Percentiles rank a stretch among this genome's conserved stretches.
Evolutionary conservation across 2,113 vertebrate species (phyloP).

Genomic region (Symphodus melops): DNA sequence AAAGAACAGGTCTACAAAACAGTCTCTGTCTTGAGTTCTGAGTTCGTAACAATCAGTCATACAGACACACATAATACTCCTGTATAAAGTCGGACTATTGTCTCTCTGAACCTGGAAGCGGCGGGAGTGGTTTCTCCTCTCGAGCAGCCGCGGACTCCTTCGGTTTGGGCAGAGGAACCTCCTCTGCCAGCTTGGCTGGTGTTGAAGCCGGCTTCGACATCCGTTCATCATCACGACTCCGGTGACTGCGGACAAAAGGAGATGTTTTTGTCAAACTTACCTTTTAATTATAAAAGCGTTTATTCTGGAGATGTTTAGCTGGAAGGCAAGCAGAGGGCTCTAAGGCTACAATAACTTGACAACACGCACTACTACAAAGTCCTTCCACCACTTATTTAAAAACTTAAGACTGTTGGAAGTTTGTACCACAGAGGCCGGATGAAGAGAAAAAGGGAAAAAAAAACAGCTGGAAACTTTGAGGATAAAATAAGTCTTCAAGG

Average conservation of each 20-base stretch:
- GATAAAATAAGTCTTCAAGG: conserved; percentile 72
- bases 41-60: no score
- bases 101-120: conserved; percentile 91
- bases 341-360: conserved; percentile 19
- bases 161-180: conserved; percentile 83
- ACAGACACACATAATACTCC: background rate
- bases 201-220: conserved; percentile 89
- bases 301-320: conserved; percentile 42
- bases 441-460: conserved; percentile 36
- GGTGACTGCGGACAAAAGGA: conserved; percentile 83
- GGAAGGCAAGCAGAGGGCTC: conserved; percentile 18
- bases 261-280: conserved; percentile 7
- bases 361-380: background rate
- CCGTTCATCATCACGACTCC: conserved; percentile 94
- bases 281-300: conserved; percentile 45
- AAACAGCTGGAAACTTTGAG: conserved; percentile 24
- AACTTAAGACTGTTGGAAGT: background rate
- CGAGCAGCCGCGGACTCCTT: conserved; percentile 85
- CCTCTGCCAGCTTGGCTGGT: conserved; percentile 89
- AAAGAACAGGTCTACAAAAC: background rate
- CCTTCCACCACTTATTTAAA: conserved; percentile 2
- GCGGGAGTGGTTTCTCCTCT: conserved; percentile 91
- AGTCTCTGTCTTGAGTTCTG: background rate
- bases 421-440: conserved; percentile 19
- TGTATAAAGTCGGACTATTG: background rate